These are phyloP conservation scores for Drosophila neotestacea DNA, from an alignment of 2,888 invertebrate species.

Conservation along the genomic window DNA sequence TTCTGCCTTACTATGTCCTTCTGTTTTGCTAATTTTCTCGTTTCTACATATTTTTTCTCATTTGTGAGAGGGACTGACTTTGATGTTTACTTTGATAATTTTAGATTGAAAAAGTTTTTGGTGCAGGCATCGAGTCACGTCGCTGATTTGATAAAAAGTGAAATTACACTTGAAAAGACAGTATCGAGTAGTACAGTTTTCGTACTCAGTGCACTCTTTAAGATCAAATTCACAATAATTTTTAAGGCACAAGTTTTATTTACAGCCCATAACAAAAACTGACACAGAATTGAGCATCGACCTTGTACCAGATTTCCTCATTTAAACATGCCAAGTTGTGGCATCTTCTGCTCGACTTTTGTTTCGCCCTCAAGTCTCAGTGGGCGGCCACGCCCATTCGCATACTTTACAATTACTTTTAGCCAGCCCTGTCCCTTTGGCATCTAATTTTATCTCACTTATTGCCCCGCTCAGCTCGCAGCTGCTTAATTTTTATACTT, in stretches of 20 bases:
- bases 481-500: conserved; percentile 76
- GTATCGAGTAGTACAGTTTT: background rate
- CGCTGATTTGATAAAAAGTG: conserved; percentile 44
- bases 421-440: conserved; percentile 17
- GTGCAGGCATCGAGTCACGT: conserved; percentile 43
- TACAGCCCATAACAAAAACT: conserved; percentile 1
- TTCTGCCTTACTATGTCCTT: conserved; percentile 16
- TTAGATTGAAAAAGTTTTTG: conserved; percentile 74
- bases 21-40: conserved; percentile 61
- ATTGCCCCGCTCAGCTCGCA: conserved; percentile 56
- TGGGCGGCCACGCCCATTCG: conserved; percentile 48
- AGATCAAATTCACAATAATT: conserved; percentile 6
- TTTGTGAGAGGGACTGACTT: conserved; percentile 50
- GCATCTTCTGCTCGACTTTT: conserved; percentile 14
- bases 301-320: conserved; percentile 41
- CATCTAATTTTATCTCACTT: conserved; percentile 71
- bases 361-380: conserved; percentile 31
- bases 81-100: conserved; percentile 78
- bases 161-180: conserved; percentile 30
- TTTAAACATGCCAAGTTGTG: background rate
- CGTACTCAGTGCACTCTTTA: conserved; percentile 19
- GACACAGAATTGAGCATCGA: conserved; percentile 25
- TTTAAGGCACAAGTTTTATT: background rate
- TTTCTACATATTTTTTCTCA: conserved; percentile 6
- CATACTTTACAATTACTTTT: conserved; percentile 62